A percentile compares a stretch with the other conserved stretches of the same genome.
Evolutionary conservation across 2,797 vertebrate genomes (phyloP).

Genomic region (Pangasius djambal): DNA sequence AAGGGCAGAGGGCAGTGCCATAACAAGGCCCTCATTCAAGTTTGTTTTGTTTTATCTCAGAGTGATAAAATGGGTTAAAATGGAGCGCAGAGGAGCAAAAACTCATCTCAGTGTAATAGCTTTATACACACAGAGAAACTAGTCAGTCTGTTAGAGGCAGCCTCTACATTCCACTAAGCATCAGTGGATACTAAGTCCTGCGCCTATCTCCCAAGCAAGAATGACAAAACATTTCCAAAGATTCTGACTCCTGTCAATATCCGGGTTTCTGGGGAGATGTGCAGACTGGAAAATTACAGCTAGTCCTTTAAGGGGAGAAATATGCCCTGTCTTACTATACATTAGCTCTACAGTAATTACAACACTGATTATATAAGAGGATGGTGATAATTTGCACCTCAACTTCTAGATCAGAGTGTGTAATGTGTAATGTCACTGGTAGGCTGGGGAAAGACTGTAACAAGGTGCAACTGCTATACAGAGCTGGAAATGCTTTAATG

Average conservation of each 20-base stretch:
- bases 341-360: neutral
- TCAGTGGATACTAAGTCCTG: neutral
- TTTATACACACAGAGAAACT: slow-evolving; percentile 40
- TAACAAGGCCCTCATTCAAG: slow-evolving; percentile 54
- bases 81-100: slow-evolving; percentile 39
- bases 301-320: neutral
- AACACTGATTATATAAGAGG: neutral
- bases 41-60: slow-evolving; percentile 66
- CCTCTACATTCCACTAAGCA: neutral
- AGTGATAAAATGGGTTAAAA: slow-evolving; percentile 63
- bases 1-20: slow-evolving; percentile 37
- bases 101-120: slow-evolving; percentile 53
- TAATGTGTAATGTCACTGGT: neutral
- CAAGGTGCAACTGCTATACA: neutral
- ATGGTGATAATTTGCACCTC: neutral
- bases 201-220: neutral
- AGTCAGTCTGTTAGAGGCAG: slow-evolving; percentile 29
- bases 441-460: neutral
- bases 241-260: neutral
- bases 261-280: neutral
- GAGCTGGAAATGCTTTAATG: neutral
- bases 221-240: neutral
- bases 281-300: neutral
- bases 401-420: neutral
- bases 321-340: neutral